These are phyloP conservation scores for Cloeon dipterum DNA, from an alignment of 2,888 invertebrate species.

Conservation along the genomic window DNA sequence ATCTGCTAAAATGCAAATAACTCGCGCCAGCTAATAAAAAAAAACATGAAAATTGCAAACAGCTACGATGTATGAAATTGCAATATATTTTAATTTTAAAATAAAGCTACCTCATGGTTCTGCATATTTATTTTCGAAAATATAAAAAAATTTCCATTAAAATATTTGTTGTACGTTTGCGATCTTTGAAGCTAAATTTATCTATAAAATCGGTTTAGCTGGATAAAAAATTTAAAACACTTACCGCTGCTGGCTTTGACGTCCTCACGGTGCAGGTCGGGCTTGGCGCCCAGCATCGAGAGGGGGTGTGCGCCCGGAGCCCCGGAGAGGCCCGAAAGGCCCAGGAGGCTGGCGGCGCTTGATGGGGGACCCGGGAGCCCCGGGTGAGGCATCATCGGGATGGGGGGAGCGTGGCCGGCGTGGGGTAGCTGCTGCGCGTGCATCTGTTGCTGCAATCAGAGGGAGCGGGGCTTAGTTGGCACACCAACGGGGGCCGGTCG, in stretches of 20 bases:
- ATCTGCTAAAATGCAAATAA: too few species aligned
- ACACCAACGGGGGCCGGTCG: too few species aligned
- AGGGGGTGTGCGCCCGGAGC: conserved; percentile 51
- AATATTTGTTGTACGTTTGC: too few species aligned
- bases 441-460: conserved; percentile 58
- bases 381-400: conserved; percentile 44
- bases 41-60: too few species aligned
- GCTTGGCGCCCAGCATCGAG: conserved; percentile 52
- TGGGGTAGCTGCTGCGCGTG: conserved; percentile 69
- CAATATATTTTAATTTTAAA: too few species aligned
- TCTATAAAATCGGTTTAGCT: too few species aligned
- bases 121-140: too few species aligned
- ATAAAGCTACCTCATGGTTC: too few species aligned
- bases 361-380: conserved; percentile 30
- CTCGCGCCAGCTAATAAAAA: too few species aligned
- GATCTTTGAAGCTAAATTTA: too few species aligned
- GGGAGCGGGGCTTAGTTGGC: background rate
- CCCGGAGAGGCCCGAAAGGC: conserved; percentile 29
- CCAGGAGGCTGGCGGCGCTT: conserved; percentile 24
- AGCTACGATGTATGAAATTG: too few species aligned
- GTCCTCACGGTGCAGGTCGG: conserved; percentile 50
- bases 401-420: conserved; percentile 46
- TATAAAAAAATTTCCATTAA: too few species aligned
- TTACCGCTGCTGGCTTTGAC: conserved; percentile 55
- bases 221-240: conserved; percentile 14